Conservation (phyloP, 2,888 invertebrate genomes). For the Entomobrya multifasciata region DNA sequence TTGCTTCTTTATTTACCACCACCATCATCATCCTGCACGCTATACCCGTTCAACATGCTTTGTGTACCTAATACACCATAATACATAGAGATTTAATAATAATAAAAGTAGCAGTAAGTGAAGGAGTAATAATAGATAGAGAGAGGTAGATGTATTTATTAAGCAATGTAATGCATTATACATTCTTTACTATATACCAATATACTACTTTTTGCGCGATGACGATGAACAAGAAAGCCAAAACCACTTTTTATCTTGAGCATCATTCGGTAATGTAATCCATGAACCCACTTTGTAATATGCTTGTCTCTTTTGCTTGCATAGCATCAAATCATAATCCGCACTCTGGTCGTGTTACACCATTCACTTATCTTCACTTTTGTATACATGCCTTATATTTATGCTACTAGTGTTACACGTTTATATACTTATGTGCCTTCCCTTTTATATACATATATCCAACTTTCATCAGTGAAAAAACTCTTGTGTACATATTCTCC, state of each 20-base stretch:
- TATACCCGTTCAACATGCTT: background rate
- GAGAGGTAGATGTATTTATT: background rate
- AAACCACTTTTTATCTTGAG: conserved; percentile 45
- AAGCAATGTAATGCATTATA: background rate
- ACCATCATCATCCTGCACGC: conserved; percentile 21
- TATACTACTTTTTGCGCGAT: background rate
- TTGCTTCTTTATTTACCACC: conserved; percentile 54
- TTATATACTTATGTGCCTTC: background rate
- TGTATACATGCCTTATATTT: conserved; percentile 1
- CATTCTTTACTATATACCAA: background rate
- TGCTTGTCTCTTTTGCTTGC: conserved; percentile 65
- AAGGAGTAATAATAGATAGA: conserved; percentile 32
- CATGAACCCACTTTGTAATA: conserved; percentile 62
- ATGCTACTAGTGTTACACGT: conserved; percentile 14
- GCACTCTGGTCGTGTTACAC: conserved; percentile 50
- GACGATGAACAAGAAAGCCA: background rate
- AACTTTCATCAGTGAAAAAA: no score
- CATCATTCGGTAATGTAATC: conserved; percentile 57
- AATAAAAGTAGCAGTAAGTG: background rate
- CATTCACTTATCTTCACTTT: conserved; percentile 50
- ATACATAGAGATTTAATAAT: background rate
- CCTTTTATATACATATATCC: no score
- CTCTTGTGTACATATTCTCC: background rate
- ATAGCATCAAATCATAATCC: conserved; percentile 67
- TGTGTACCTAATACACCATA: conserved; percentile 4